Conservation (phyloP, 2,888 invertebrate genomes). For the Steromphala cineraria region DNA sequence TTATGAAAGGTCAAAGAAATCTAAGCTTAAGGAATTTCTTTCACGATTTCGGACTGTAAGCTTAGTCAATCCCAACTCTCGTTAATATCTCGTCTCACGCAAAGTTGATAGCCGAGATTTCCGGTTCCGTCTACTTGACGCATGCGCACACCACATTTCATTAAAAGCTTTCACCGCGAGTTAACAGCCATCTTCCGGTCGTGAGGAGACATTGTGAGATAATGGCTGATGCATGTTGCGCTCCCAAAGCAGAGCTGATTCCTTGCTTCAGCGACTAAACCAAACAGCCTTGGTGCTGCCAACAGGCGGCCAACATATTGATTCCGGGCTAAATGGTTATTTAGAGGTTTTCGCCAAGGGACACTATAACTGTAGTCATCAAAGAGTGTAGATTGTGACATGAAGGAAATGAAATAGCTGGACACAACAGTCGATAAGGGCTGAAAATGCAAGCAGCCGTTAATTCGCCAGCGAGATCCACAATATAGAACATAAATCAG, state of each 20-base stretch:
- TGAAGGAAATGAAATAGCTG: constrained; percentile 15
- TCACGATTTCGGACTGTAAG: background rate
- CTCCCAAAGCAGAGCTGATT: too few relatives aligned
- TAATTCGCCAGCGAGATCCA: constrained; percentile 1
- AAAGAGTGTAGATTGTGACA: constrained; percentile 18
- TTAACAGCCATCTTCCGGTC: constrained; percentile 8
- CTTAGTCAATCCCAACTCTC: background rate
- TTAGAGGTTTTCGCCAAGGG: constrained; percentile 17
- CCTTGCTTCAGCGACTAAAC: too few relatives aligned
- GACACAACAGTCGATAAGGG: background rate
- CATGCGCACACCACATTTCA: background rate
- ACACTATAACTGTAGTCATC: background rate
- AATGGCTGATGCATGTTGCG: constrained; percentile 8
- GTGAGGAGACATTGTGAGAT: background rate
- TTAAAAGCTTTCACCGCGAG: constrained; percentile 15
- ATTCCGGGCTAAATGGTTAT: constrained; percentile 12
- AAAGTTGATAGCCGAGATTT: background rate
- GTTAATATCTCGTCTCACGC: constrained; percentile 4
- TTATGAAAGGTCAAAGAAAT: background rate
- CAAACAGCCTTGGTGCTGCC: background rate
- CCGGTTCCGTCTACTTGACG: background rate
- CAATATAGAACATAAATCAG: background rate
- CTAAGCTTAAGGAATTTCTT: background rate
- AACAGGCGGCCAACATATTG: constrained; percentile 5
- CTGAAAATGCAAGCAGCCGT: background rate